phyloP scores from a whole-genome alignment of 2,888 invertebrate genomes.

The Eucera pruinosa region DNA sequence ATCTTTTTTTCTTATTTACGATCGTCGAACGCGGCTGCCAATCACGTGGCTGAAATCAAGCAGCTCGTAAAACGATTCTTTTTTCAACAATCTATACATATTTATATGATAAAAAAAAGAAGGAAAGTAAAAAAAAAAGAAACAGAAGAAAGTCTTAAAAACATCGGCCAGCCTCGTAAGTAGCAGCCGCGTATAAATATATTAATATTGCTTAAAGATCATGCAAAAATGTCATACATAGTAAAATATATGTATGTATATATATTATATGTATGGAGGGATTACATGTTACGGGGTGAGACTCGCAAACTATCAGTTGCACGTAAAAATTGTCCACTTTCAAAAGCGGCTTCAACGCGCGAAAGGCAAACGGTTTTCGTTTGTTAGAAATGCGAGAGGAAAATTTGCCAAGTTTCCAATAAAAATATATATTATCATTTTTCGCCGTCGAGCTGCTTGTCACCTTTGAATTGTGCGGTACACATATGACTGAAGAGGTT shows the following conservation, averaged over 20 bases:
- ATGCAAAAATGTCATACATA: conserved; percentile 80
- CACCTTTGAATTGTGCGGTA: conserved; percentile 2
- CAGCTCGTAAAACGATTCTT: conserved; percentile 34
- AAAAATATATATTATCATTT: conserved; percentile 3
- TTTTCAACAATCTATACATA: background rate
- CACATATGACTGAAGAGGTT: conserved; percentile 12
- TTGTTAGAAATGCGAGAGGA: background rate
- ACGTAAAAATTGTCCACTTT: conserved; percentile 54
- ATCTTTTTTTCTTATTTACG: conserved; percentile 70
- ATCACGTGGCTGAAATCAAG: conserved; percentile 40
- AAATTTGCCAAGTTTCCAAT: conserved; percentile 10
- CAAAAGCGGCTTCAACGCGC: conserved; percentile 24
- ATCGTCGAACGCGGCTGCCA: conserved; percentile 68
- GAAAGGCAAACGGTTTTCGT: background rate
- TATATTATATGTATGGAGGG: conserved; percentile 80
- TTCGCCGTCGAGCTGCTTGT: background rate
- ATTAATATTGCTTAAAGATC: conserved; percentile 82
- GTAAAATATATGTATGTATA: conserved; percentile 78
- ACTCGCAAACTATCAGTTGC: conserved; percentile 60
- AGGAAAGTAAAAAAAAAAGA: background rate
- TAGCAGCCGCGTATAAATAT: conserved; percentile 70
- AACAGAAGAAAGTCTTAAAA: conserved; percentile 19
- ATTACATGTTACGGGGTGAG: conserved; percentile 75
- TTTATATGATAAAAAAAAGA: background rate
- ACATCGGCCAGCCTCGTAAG: conserved; percentile 32